Evolutionary conservation across 2,888 invertebrate species (phyloP), one percentile per base, ranked within the genome.

Genomic region (Caenorhabditis sinica): DNA sequence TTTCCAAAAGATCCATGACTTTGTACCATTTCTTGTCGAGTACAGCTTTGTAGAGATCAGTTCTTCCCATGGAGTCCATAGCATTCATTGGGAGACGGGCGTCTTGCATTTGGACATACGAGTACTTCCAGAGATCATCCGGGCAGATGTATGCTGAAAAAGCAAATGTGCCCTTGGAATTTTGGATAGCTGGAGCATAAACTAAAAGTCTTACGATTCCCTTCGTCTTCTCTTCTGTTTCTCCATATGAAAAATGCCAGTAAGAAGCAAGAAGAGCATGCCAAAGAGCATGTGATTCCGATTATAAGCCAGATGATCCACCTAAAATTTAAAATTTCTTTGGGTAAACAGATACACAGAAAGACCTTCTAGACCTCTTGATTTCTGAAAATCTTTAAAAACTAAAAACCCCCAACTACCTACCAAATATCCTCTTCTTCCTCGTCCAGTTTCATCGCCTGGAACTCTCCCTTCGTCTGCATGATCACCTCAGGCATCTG

Each of bases 71-170:
- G 25, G 56, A 28, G 36, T 71, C 71, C 40, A 36, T 56, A 1
- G 23, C 20, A 43, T 71, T 71, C 40, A 71, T 71, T n/a, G 23
- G 23, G 25, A 71, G 58, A 6, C 71, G 56, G 4, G 58, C 58
- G 28, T 71, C 71, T 40, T 71, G 71, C 25, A 71, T 40, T 28
- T 58, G 56, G n/a, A 56, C 40, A n/a, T 71, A 71, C 0, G 28
- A 25, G 71, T 56, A 58, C 43, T 36, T 56, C 28, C 23, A 58
- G 25, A 53, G 25, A 9, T 20, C 23, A 4, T 56, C 43, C 0
- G 36, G 17, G 20, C 61, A 61, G 1, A 15, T 28, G 36, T 49
- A 33, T 20, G 49, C 51, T 68, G 30, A 11, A 45, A 66, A 36
- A 36, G 33, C 4, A 36, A 4, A 36, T 4, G 4, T 36, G 4